These are phyloP conservation scores for Glossophaga mutica DNA, from an alignment of 2,797 vertebrate genomes.

Conservation along the genomic window DNA sequence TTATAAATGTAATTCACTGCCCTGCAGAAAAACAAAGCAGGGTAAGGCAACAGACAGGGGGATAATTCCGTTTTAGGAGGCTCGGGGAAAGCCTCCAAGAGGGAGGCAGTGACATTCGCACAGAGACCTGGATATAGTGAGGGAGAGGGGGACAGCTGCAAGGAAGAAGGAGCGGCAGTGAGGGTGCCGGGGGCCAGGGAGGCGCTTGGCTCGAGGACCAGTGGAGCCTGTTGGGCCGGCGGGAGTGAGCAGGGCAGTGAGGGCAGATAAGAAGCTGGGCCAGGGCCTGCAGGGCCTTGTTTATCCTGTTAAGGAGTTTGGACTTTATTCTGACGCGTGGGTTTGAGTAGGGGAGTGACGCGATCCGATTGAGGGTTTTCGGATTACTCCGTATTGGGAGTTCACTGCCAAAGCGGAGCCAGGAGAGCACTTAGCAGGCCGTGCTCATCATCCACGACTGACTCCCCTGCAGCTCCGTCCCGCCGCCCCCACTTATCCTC, in stretches of 20 bases:
- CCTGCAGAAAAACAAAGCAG: background rate
- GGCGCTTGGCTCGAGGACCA: background rate
- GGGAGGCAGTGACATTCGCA: background rate
- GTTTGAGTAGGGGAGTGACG: conserved; percentile 28
- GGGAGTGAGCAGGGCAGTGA: background rate
- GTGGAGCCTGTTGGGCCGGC: background rate
- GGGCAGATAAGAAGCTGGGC: background rate
- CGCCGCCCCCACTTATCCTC: background rate
- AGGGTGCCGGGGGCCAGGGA: background rate
- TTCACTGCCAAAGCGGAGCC: background rate
- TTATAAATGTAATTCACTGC: background rate
- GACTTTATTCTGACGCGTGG: background rate
- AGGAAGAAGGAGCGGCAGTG: background rate
- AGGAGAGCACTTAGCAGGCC: background rate
- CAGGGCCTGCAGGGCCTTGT: background rate
- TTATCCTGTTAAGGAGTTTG: background rate
- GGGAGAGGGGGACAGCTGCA: background rate
- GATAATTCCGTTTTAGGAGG: background rate
- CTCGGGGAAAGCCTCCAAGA: background rate
- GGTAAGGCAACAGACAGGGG: background rate
- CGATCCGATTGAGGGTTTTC: background rate
- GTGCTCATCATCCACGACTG: no score
- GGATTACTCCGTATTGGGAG: background rate
- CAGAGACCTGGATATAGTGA: background rate
- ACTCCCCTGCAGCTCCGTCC: background rate